Percentiles rank a stretch among this genome's conserved stretches.
These are phyloP conservation scores for Mizuhopecten yessoensis DNA, from an alignment of 1,140 invertebrate species.

Conservation along the genomic window DNA sequence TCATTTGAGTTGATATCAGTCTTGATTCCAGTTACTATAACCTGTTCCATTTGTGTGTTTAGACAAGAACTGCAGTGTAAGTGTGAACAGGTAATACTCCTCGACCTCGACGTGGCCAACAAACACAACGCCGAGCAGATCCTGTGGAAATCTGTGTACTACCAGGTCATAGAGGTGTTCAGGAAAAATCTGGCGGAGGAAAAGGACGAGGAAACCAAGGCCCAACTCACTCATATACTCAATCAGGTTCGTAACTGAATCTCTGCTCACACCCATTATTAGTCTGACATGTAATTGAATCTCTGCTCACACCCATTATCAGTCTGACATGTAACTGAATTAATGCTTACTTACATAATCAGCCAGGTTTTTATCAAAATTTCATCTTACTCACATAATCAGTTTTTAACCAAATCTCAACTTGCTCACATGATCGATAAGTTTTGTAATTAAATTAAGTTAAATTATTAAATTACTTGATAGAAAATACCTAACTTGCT, in stretches of 20 bases:
- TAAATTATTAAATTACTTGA: too few relatives aligned
- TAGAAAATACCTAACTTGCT: too few relatives aligned
- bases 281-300: slow-evolving; percentile 26
- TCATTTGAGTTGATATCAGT: too few relatives aligned
- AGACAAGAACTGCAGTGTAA: slow-evolving; percentile 87
- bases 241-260: slow-evolving; percentile 86
- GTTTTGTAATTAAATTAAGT: too few relatives aligned
- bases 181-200: slow-evolving; percentile 87
- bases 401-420: too few relatives aligned
- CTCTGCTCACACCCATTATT: background rate
- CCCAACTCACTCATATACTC: slow-evolving; percentile 89
- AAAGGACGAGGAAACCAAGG: slow-evolving; percentile 86
- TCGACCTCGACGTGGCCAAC: slow-evolving; percentile 94
- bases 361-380: too few relatives aligned
- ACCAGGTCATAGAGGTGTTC: slow-evolving; percentile 94
- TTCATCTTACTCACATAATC: too few relatives aligned
- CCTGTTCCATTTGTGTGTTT: slow-evolving; percentile 57
- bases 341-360: background rate
- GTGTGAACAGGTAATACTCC: slow-evolving; percentile 89
- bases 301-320: background rate
- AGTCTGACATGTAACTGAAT: slow-evolving; percentile 29
- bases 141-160: slow-evolving; percentile 96
- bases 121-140: slow-evolving; percentile 94
- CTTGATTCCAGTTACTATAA: too few relatives aligned
- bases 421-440: too few relatives aligned